A percentile compares a stretch with the other conserved stretches of the same genome.
phyloP scores from a whole-genome alignment of 2,797 vertebrate genomes.

The Borostomias antarcticus region DNA sequence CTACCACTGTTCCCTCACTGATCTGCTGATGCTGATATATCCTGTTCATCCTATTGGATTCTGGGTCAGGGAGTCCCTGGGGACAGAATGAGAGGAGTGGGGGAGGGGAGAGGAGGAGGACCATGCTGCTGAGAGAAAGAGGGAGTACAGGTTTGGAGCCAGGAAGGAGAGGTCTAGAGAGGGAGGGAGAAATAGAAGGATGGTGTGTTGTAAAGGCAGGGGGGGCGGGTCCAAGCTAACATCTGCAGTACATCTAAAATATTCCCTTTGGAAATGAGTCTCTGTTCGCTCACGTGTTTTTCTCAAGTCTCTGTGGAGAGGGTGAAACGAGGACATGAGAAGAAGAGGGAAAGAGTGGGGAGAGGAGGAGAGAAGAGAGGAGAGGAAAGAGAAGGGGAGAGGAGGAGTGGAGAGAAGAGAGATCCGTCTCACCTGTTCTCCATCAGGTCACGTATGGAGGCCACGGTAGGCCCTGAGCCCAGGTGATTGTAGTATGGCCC shows the following conservation, averaged over 20 bases:
- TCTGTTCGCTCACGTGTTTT: no score
- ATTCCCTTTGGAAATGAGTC: no score
- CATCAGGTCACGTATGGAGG: constrained; percentile 93
- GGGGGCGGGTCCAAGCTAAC: neutral
- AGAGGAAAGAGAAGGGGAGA: neutral
- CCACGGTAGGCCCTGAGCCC: constrained; percentile 92
- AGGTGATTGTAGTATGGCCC: constrained; percentile 98
- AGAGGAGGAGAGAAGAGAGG: neutral
- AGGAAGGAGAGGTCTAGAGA: constrained; percentile 13
- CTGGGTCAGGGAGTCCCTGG: constrained; percentile 76
- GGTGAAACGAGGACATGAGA: neutral
- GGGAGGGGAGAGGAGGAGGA: constrained; percentile 26
- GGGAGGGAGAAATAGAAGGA: neutral
- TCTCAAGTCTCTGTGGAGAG: no score
- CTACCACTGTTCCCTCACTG: constrained; percentile 39
- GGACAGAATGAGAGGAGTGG: constrained; percentile 60
- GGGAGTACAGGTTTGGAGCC: constrained; percentile 31
- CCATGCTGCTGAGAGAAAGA: constrained; percentile 17
- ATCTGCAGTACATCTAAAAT: neutral
- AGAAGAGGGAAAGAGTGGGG: neutral
- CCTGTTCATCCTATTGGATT: constrained; percentile 69
- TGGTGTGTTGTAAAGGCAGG: no score
- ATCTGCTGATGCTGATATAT: constrained; percentile 70
- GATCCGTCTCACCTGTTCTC: constrained; percentile 85
- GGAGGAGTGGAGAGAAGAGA: neutral